Conservation (phyloP, 2,113 vertebrate species). For the Beaufortia kweichowensis region DNA sequence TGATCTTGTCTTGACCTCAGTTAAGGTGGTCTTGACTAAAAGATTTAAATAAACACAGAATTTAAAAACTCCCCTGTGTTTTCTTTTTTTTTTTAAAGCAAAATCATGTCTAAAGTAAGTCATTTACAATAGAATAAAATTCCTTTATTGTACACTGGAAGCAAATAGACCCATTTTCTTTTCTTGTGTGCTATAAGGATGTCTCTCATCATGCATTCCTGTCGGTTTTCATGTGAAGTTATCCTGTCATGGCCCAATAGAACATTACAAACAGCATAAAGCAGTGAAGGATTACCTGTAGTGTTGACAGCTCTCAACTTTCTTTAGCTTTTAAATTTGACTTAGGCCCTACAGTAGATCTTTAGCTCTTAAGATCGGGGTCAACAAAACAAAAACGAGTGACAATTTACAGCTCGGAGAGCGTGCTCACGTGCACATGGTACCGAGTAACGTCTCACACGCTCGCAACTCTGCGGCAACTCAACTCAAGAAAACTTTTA, state of each 20-base stretch:
- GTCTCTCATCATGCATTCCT: constrained; percentile 63
- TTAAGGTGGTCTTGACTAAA: too few species aligned
- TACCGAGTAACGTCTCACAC: not conserved
- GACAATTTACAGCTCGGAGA: constrained; percentile 53
- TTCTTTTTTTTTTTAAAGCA: too few species aligned
- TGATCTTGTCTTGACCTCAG: too few species aligned
- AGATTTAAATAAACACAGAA: too few species aligned
- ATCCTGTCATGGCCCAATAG: constrained; percentile 22
- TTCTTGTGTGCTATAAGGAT: constrained; percentile 48
- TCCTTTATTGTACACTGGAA: constrained; percentile 39
- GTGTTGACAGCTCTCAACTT: constrained; percentile 59
- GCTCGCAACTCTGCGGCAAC: constrained; percentile 39
- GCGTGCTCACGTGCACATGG: constrained; percentile 35
- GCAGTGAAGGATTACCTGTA: constrained; percentile 58
- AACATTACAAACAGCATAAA: constrained; percentile 3
- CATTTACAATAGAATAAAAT: too few species aligned
- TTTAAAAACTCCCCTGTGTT: too few species aligned
- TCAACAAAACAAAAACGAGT: constrained; percentile 42
- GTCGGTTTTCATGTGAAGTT: constrained; percentile 43
- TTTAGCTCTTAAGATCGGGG: constrained; percentile 24
- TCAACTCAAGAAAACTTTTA: constrained; percentile 56
- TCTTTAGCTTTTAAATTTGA: constrained; percentile 56
- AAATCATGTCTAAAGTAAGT: too few species aligned
- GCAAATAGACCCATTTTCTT: constrained; percentile 25
- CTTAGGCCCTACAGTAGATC: constrained; percentile 31